Evolutionary conservation across 2,797 vertebrate species (phyloP), one percentile per base, ranked within the genome.

Genomic region (Gila robusta): DNA sequence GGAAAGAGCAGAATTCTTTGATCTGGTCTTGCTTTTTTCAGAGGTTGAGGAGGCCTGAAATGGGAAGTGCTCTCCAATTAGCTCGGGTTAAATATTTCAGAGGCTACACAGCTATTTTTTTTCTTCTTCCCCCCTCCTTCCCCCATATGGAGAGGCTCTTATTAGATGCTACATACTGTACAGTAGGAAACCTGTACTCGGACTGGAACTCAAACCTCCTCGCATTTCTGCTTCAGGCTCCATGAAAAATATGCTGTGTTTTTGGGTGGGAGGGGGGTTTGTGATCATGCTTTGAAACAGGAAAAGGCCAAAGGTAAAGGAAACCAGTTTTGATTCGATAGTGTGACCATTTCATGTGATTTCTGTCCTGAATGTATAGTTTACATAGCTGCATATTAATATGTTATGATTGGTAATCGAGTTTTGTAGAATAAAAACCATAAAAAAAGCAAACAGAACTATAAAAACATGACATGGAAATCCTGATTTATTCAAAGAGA

Each of bases 1-100:
- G 90, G 86, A 79, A 87, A 87, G 90, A 56, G 81, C 88, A 84
- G 78, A 89, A 91, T 88, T 86, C 91, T 92, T 93, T 93, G 91
- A 93, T 93, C 90, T 91, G 88, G 86, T 89, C 89, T 82, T 90
- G 84, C 83, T 88, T 91, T 84, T 89, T 86, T 83, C 86, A 81
- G 89, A 90, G 88, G 89, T 91, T 90, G 86, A 90, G 89, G 88
- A 91, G 89, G 89, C 87, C 85, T 88, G 91, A 91, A 91, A 91
- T 91, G 90, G 91, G 90, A 92, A 91, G 89, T 91, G 91, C 91
- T 91, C 91, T 92, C 88, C 91, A 93, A 93, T 93, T 92, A 92
- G 89, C 91, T 87, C 49, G 88, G 91, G 92, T 93, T 93, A 92
- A 93, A 93, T 91, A 93, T 93, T 92, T 91, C 89, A 92, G 89